Percentiles rank a stretch among this genome's conserved stretches.
Evolutionary conservation across 2,113 vertebrate species (phyloP).

Genomic region (Glaucidium brasilianum): DNA sequence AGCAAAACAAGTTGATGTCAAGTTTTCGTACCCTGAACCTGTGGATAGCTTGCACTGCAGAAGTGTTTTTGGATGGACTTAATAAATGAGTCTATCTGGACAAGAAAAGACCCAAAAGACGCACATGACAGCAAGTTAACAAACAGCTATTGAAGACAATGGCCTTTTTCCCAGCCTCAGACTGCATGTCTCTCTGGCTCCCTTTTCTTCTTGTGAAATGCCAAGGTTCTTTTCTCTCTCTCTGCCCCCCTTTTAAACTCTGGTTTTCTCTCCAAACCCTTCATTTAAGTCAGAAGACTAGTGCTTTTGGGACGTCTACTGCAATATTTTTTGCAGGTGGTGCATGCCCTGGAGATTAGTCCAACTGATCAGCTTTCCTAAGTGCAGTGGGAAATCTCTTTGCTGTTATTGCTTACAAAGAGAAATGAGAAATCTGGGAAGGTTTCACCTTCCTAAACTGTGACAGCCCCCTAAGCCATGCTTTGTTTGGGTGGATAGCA

Average conservation of each 20-base stretch:
- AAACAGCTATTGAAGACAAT: not conserved
- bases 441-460: not conserved
- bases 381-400: not conserved
- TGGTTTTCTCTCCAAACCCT: not conserved
- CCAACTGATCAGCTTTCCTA: not conserved
- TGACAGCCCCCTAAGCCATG: not conserved
- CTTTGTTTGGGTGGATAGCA: not conserved
- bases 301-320: not conserved
- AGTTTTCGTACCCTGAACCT: not conserved
- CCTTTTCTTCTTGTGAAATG: not conserved
- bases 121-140: not conserved
- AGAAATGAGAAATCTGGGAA: not conserved
- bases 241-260: not conserved
- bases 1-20: not conserved
- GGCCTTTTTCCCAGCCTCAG: constrained; percentile 12
- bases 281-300: not conserved
- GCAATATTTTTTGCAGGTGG: not conserved
- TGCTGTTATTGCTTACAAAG: not conserved
- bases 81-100: not conserved
- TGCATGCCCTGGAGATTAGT: not conserved
- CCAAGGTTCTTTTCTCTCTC: constrained; percentile 16
- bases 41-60: not conserved
- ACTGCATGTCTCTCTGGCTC: constrained; percentile 14
- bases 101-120: not conserved
- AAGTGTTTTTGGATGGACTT: not conserved